These are phyloP conservation scores for Bursaphelenchus okinawaensis DNA, from an alignment of 2,888 invertebrate genomes.

Conservation along the genomic window DNA sequence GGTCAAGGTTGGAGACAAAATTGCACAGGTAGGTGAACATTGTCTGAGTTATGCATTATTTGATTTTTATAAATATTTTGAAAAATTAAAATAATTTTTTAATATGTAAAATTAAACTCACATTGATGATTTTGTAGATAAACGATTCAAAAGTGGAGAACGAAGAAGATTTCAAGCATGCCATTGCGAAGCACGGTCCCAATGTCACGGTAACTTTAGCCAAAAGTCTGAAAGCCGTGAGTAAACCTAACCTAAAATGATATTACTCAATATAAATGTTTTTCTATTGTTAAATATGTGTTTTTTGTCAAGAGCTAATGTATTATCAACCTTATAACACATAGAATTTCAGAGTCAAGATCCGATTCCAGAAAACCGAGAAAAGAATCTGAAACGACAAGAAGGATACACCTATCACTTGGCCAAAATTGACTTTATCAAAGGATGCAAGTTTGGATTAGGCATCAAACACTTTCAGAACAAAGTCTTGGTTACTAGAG, in stretches of 20 bases:
- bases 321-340: neutral
- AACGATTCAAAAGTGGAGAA: neutral
- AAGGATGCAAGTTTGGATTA: slow-evolving; percentile 27
- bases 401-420: slow-evolving; percentile 23
- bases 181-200: neutral
- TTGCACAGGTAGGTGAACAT: slow-evolving; percentile 11
- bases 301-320: neutral
- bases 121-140: neutral
- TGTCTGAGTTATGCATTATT: neutral
- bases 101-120: neutral
- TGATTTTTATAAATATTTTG: neutral
- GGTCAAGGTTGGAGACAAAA: slow-evolving; percentile 14
- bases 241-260: neutral
- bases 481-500: slow-evolving; percentile 22
- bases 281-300: neutral
- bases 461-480: slow-evolving; percentile 29
- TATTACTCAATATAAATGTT: neutral
- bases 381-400: slow-evolving; percentile 20
- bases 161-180: neutral
- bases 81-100: neutral
- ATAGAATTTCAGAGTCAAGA: slow-evolving; percentile 15
- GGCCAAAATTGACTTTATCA: slow-evolving; percentile 18
- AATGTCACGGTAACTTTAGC: neutral
- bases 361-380: slow-evolving; percentile 20
- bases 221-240: neutral